Percentiles rank a stretch among this genome's conserved stretches.
phyloP scores from a whole-genome alignment of 2,113 vertebrate species.

The Chlorodrepanis virens region DNA sequence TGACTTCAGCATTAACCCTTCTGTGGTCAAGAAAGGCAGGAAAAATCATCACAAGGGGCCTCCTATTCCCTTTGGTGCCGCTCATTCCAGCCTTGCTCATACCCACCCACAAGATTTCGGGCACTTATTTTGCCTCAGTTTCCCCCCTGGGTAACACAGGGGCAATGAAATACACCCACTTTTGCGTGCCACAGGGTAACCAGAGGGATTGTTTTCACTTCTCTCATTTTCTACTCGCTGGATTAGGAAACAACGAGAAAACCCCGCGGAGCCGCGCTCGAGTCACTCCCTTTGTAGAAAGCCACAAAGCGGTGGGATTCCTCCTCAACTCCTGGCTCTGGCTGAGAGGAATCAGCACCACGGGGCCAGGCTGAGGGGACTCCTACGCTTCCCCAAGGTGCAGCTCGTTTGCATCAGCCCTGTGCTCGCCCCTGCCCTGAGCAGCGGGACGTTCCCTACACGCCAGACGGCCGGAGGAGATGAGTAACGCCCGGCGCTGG shows the following conservation, averaged over 20 bases:
- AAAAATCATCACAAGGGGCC: neutral
- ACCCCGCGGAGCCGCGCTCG: fast-evolving
- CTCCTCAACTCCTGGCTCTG: neutral
- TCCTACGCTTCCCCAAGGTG: neutral
- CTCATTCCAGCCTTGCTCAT: neutral
- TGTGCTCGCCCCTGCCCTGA: neutral
- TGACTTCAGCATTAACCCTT: neutral
- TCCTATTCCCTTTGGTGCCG: neutral
- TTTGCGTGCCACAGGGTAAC: neutral
- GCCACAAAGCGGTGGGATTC: neutral
- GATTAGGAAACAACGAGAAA: neutral
- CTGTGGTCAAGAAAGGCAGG: neutral
- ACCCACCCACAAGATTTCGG: fast-evolving
- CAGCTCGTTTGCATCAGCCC: constrained; percentile 9
- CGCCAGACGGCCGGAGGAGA: constrained; percentile 60
- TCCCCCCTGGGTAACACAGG: neutral
- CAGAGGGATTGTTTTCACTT: neutral
- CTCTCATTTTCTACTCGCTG: neutral
- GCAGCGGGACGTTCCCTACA: neutral
- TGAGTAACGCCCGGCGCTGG: constrained; percentile 39
- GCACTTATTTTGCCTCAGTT: neutral
- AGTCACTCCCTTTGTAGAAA: neutral
- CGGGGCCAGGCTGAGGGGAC: neutral
- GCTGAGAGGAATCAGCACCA: neutral
- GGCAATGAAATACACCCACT: neutral